Evolutionary conservation across 2,888 invertebrate genomes (phyloP).

Genomic region (Leucoptera coffeella): DNA sequence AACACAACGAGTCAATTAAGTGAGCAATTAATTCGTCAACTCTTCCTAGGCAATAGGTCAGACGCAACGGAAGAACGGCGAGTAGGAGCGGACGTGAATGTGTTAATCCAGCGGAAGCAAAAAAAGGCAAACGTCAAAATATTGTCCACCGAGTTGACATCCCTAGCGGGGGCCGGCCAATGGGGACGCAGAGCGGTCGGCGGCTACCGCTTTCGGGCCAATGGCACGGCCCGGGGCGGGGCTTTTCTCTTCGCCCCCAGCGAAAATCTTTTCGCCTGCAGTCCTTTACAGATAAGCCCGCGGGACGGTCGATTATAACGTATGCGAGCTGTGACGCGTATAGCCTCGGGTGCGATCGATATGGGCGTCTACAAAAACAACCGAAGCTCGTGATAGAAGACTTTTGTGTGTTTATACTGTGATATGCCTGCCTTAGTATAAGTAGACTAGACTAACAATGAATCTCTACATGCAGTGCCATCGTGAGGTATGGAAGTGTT

Average conservation of each 20-base stretch:
- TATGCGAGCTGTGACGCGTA: slow-evolving; percentile 34
- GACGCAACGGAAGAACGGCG: too few species aligned
- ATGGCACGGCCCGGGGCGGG: slow-evolving; percentile 39
- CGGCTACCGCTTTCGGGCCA: slow-evolving; percentile 35
- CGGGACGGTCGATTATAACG: slow-evolving; percentile 48
- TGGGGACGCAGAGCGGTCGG: slow-evolving; percentile 23
- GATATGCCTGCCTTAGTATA: slow-evolving; percentile 49
- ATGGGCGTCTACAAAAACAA: slow-evolving; percentile 6
- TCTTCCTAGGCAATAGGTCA: too few species aligned
- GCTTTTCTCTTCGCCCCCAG: slow-evolving; percentile 47
- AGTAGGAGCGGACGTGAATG: too few species aligned
- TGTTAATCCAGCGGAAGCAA: too few species aligned
- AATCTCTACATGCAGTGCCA: slow-evolving; percentile 50
- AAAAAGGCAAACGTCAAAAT: slow-evolving; percentile 50
- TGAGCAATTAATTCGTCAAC: too few species aligned
- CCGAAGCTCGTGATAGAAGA: slow-evolving; percentile 5
- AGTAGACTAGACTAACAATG: slow-evolving; percentile 21
- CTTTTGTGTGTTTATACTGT: slow-evolving; percentile 25
- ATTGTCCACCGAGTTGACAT: slow-evolving; percentile 27
- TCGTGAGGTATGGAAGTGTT: slow-evolving; percentile 43
- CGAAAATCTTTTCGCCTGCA: slow-evolving; percentile 51
- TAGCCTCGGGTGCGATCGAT: slow-evolving; percentile 23
- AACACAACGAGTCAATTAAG: too few species aligned
- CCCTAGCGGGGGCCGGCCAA: slow-evolving; percentile 37
- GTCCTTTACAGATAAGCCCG: slow-evolving; percentile 52